phyloP scores from a whole-genome alignment of 2,888 invertebrate species.

The Stenodera caucasica region DNA sequence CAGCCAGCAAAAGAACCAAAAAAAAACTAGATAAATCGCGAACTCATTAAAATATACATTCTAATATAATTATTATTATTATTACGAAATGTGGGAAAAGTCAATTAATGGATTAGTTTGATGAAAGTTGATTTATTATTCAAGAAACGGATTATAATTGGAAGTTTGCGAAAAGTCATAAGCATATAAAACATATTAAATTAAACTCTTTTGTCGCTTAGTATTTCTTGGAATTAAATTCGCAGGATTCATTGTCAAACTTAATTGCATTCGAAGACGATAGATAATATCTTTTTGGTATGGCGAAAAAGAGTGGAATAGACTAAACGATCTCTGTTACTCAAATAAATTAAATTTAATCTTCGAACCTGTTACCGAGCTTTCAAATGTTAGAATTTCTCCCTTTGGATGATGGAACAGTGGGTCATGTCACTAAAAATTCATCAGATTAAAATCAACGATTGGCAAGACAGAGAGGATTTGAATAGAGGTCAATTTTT shows the following conservation, averaged over 20 bases:
- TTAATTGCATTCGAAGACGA: constrained; percentile 29
- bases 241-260: constrained; percentile 26
- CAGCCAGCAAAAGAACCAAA: neutral
- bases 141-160: constrained; percentile 14
- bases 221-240: constrained; percentile 26
- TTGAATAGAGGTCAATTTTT: neutral
- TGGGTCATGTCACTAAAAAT: neutral
- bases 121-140: constrained; percentile 1
- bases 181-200: constrained; percentile 29
- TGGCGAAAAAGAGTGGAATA: neutral
- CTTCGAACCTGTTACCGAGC: constrained; percentile 1
- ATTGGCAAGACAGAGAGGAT: neutral
- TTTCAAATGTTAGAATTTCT: constrained; percentile 2
- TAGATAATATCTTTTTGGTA: constrained; percentile 20
- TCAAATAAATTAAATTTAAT: constrained; percentile 9
- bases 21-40: neutral
- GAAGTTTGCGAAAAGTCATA: constrained; percentile 17
- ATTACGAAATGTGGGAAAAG: neutral
- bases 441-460: neutral
- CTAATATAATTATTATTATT: neutral
- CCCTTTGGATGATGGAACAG: neutral
- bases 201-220: constrained; percentile 28
- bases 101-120: neutral
- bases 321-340: neutral
- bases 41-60: neutral